These are phyloP conservation scores for Germaria angustata DNA, from an alignment of 2,888 invertebrate species.

Conservation along the genomic window DNA sequence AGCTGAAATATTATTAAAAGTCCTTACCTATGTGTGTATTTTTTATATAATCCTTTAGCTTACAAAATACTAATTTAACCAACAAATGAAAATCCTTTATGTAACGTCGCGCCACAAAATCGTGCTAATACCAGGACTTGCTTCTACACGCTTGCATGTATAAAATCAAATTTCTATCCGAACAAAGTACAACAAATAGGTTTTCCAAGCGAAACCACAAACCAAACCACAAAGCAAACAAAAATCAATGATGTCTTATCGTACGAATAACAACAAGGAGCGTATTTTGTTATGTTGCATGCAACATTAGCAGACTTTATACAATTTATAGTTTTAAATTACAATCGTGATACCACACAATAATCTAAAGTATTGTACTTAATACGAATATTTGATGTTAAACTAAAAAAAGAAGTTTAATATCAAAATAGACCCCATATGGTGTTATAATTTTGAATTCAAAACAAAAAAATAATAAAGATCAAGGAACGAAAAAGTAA, in stretches of 20 bases:
- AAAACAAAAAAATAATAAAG: conserved; percentile 13
- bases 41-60: conserved; percentile 4
- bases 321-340: conserved; percentile 61
- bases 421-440: conserved; percentile 63
- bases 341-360: conserved; percentile 59
- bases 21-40: background rate
- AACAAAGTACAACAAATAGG: conserved; percentile 54
- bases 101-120: conserved; percentile 54
- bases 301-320: conserved; percentile 52
- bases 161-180: conserved; percentile 40
- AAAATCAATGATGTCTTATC: background rate
- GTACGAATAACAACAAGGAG: background rate
- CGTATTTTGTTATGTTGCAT: conserved; percentile 48
- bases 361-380: conserved; percentile 46
- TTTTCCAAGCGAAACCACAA: conserved; percentile 38
- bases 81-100: conserved; percentile 47
- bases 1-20: background rate
- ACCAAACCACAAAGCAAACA: background rate
- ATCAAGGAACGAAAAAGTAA: background rate
- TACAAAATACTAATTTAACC: conserved; percentile 41
- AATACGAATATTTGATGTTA: conserved; percentile 10
- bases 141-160: conserved; percentile 21
- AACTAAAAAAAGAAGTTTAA: background rate
- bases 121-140: background rate
- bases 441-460: conserved; percentile 32